Percentiles rank a stretch among this genome's conserved stretches.
These are phyloP conservation scores for Stegodyphus mimosarum DNA, from an alignment of 1,140 invertebrate genomes.

Conservation along the genomic window DNA sequence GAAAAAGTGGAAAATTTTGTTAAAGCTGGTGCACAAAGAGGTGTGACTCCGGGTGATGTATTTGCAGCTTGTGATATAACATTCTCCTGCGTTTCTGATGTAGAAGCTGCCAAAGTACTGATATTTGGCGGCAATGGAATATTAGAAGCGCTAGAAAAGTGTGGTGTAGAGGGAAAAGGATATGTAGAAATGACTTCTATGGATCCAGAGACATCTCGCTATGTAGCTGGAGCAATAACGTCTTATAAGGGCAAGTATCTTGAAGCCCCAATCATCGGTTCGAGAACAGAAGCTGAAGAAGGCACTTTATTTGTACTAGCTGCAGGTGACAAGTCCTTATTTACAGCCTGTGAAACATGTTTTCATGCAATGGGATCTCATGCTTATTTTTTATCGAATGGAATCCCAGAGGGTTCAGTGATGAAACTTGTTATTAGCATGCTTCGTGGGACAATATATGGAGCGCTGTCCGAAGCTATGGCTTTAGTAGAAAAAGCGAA, in stretches of 20 bases:
- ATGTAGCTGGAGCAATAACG: slow-evolving; percentile 90
- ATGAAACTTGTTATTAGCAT: slow-evolving; percentile 94
- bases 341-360: slow-evolving; percentile 91
- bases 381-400: slow-evolving; percentile 89
- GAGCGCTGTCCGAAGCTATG: slow-evolving; percentile 90
- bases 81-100: slow-evolving; percentile 22
- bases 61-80: slow-evolving; percentile 8
- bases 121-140: too few species aligned
- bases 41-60: neutral
- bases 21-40: neutral
- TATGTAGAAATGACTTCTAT: slow-evolving; percentile 98
- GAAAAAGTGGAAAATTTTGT: neutral
- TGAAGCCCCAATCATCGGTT: slow-evolving; percentile 80
- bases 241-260: slow-evolving; percentile 91
- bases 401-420: slow-evolving; percentile 91
- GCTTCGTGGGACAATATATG: slow-evolving; percentile 86
- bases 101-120: neutral
- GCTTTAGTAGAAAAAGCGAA: slow-evolving; percentile 91
- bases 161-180: slow-evolving; percentile 72
- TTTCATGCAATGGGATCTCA: slow-evolving; percentile 93
- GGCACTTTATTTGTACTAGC: slow-evolving; percentile 89
- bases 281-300: slow-evolving; percentile 90
- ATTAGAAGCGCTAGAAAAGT: neutral
- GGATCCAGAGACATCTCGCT: slow-evolving; percentile 91
- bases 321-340: slow-evolving; percentile 87